These are phyloP conservation scores for Caenorhabditis panamensis DNA, from an alignment of 2,888 invertebrate species.

Conservation along the genomic window DNA sequence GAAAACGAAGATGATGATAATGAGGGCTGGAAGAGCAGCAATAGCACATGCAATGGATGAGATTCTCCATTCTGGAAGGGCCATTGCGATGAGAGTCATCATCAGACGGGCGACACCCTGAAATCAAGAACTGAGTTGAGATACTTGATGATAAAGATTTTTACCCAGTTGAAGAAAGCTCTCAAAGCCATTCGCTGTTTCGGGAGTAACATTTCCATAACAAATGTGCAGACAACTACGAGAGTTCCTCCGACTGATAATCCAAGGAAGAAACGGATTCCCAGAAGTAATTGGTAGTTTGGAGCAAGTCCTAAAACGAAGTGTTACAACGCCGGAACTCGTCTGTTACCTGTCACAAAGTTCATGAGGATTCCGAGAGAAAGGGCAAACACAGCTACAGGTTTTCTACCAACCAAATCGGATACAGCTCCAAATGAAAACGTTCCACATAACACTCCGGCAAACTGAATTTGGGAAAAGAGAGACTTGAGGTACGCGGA, in stretches of 20 bases:
- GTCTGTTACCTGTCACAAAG: conserved; percentile 70
- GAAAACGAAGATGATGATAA: conserved; percentile 78
- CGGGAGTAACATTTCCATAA: conserved; percentile 81
- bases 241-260: conserved; percentile 75
- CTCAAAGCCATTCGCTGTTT: conserved; percentile 80
- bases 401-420: conserved; percentile 71
- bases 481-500: conserved; percentile 70
- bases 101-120: conserved; percentile 76
- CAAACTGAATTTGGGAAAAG: conserved; percentile 76
- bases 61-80: conserved; percentile 77
- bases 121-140: conserved; percentile 26
- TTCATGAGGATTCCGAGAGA: conserved; percentile 71
- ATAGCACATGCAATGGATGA: conserved; percentile 77
- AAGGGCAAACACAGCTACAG: conserved; percentile 72
- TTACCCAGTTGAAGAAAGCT: conserved; percentile 81
- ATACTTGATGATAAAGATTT: neutral
- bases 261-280: conserved; percentile 68
- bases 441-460: conserved; percentile 73
- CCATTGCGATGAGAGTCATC: conserved; percentile 76
- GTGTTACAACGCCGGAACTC: no score
- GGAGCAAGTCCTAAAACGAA: conserved; percentile 52
- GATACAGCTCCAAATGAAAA: conserved; percentile 76
- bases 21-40: conserved; percentile 75
- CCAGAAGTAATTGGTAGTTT: conserved; percentile 54
- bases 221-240: conserved; percentile 80